phyloP scores from a whole-genome alignment of 1,140 invertebrate genomes.

The Apolygus lucorum region DNA sequence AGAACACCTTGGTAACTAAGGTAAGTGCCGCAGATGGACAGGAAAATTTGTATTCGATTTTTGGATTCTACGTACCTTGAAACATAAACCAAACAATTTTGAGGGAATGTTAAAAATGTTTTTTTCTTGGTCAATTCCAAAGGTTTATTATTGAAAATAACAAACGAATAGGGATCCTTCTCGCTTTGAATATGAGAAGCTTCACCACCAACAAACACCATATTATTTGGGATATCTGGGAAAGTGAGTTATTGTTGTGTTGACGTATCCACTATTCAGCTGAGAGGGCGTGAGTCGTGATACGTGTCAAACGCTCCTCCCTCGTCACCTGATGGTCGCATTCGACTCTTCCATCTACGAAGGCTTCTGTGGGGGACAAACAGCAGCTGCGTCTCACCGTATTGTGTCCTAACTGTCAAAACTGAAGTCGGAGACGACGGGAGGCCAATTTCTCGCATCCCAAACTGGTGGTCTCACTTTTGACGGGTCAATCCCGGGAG shows the following conservation, averaged over 20 bases:
- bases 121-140: too few species aligned
- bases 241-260: background rate
- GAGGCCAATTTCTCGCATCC: background rate
- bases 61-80: too few species aligned
- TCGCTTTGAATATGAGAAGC: too few species aligned
- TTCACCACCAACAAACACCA: too few species aligned
- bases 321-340: background rate
- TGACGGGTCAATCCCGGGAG: background rate
- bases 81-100: too few species aligned
- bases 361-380: background rate
- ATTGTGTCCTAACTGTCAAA: constrained; percentile 7
- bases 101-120: too few species aligned
- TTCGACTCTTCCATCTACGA: background rate
- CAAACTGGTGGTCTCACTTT: background rate
- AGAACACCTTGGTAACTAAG: too few species aligned
- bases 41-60: too few species aligned
- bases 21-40: too few species aligned
- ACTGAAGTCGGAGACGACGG: background rate
- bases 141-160: too few species aligned
- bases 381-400: constrained; percentile 8
- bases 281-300: background rate
- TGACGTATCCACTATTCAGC: background rate
- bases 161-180: too few species aligned
- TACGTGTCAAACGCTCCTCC: constrained; percentile 6
- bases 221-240: too few species aligned